Base-by-base conservation (phyloP, 2,797 vertebrate species). In the Hippoglossus hippoglossus region DNA sequence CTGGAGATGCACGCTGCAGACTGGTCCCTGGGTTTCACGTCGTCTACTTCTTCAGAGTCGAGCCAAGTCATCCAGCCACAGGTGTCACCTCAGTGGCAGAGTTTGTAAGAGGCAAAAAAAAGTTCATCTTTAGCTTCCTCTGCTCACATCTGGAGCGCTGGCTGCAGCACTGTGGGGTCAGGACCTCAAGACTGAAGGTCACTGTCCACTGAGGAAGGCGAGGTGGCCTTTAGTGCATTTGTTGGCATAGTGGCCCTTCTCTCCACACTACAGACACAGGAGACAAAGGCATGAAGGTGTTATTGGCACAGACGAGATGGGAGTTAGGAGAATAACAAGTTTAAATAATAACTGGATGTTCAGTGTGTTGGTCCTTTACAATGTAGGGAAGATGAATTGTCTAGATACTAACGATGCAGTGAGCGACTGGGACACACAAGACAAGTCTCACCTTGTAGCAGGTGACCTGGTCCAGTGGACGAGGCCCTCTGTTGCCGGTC, bases 231-330 rank as follows among this genome's bases (percentile, higher is more conserved):
- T 99, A 76, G 96, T 98, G 92, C 98, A 99, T 95, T 98, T 97
- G 95, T 99, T 99, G 93, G 98, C 98, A 54, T 99, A 99, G 90
- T 99, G 98, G 84, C 98, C 98, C 91, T 99, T 99, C 90, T 99
- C 98, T 50, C 98, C 98, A 87, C 98, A 99, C 98, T 99, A 55
- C 47, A 73, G 75, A 83, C 74, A 85, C 31, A 70, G 24, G 63
- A 36, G 6, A 60, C 18, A 58, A 28, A 63, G 41, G 6, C 19
- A 26, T 8, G 3, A 22, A 41, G 19, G 34, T 1, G 19, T 71
- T 21, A 72, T 36, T 12, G 34, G 2, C 13, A 26, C 41, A 15
- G 15, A 39, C 13, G 19, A 19, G 15, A 55, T 39, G 31, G 4
- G 19, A 49, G 9, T 26, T 18, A 2, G 18, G n/a, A 24, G 12